phyloP scores from a whole-genome alignment of 2,113 vertebrate species.

The Neodontobutis hainanensis region DNA sequence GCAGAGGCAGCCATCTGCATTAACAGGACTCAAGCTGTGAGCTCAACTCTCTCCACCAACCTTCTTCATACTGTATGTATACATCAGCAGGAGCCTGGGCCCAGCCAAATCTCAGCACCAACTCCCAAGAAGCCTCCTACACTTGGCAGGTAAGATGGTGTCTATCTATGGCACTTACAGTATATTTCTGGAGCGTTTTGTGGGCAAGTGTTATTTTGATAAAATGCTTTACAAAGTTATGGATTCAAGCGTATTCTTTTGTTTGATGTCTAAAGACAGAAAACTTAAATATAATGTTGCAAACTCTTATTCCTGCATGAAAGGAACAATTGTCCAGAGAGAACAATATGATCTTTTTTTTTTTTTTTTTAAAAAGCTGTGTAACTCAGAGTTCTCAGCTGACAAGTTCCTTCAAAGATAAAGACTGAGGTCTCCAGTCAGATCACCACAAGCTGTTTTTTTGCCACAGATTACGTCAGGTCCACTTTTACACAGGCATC shows the following conservation, averaged over 20 bases:
- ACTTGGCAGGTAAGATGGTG: conserved; percentile 75
- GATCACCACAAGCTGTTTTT: conserved; percentile 61
- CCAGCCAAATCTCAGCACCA: conserved; percentile 65
- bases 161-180: conserved; percentile 54
- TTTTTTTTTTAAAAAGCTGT: conserved; percentile 46
- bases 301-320: not conserved
- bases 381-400: conserved; percentile 52
- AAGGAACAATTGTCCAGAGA: not conserved
- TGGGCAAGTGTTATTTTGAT: conserved; percentile 59
- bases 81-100: conserved; percentile 57
- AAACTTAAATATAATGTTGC: not conserved
- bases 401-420: conserved; percentile 66
- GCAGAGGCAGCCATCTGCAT: conserved; percentile 77
- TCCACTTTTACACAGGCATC: conserved; percentile 43
- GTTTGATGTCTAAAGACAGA: conserved; percentile 5
- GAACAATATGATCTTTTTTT: conserved; percentile 20
- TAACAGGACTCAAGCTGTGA: conserved; percentile 73
- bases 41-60: conserved; percentile 63
- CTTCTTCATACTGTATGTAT: conserved; percentile 50
- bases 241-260: conserved; percentile 17
- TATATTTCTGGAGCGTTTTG: conserved; percentile 61
- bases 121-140: conserved; percentile 73
- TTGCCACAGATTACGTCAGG: conserved; percentile 63
- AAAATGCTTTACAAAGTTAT: conserved; percentile 37
- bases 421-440: conserved; percentile 48